A percentile compares a stretch with the other conserved stretches of the same genome.
Conservation (phyloP, 2,797 vertebrate genomes). For the Serranus cabrilla region DNA sequence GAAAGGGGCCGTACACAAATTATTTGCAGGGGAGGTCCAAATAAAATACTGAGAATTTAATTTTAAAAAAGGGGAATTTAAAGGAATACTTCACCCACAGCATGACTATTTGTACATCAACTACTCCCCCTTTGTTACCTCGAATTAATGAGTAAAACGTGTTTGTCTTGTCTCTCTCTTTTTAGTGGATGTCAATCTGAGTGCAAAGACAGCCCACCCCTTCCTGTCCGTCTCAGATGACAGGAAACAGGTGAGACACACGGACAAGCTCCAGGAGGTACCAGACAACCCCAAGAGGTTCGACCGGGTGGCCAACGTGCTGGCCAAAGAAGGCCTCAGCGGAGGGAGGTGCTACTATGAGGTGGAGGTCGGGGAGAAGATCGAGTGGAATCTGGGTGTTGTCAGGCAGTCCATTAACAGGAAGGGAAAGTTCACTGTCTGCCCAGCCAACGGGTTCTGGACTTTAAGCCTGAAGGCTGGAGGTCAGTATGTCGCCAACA, state of each 20-base stretch:
- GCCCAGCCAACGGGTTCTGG: conserved; percentile 87
- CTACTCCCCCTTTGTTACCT: no score
- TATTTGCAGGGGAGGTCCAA: not conserved
- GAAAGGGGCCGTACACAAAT: not conserved
- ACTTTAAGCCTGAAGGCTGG: conserved; percentile 81
- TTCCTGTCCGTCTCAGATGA: conserved; percentile 86
- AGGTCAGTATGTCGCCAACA: conserved; percentile 80
- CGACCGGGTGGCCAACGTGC: conserved; percentile 84
- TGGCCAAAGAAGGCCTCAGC: conserved; percentile 84
- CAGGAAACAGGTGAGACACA: conserved; percentile 84
- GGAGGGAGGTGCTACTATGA: conserved; percentile 88
- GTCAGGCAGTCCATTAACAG: conserved; percentile 85
- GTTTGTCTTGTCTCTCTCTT: conserved; percentile 7
- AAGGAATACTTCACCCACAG: no score
- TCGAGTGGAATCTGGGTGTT: conserved; percentile 86
- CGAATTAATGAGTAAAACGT: not conserved
- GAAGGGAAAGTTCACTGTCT: conserved; percentile 86
- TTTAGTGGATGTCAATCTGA: conserved; percentile 86
- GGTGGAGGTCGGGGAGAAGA: conserved; percentile 86
- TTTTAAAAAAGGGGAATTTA: not conserved
- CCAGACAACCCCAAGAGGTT: conserved; percentile 87
- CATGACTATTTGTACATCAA: no score
- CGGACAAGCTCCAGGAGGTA: conserved; percentile 79
- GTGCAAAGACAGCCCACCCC: conserved; percentile 87
- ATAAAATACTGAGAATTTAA: not conserved